Base-by-base conservation (phyloP, 2,113 vertebrate genomes). In the Colinus virginianus region DNA sequence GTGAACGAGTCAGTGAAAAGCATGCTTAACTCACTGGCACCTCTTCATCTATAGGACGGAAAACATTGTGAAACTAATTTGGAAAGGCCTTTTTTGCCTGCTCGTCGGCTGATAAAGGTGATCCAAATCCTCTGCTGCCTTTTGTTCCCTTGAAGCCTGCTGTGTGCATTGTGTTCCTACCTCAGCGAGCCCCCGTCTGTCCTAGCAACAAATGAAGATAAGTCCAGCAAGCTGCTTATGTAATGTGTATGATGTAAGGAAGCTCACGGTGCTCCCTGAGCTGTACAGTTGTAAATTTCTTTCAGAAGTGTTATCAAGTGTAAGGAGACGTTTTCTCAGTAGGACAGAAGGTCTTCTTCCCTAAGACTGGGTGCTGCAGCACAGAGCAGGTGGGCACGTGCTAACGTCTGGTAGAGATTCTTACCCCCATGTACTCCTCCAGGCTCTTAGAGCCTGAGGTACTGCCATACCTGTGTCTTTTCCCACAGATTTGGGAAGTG, bases 71-170 rank as follows among this genome's bases (percentile, higher is more conserved):
- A 51, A 72, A 36, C 36, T 34, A 4, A 30, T 87, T 74, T 22
- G 48, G 80, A 84, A 61, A 78, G 48, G 48, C 77, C 55, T 82
- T 82, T 89, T 82, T 84, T 68, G 81, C 16, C 84, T 21, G 10
- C 71, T 91, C 87, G 76, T 87, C 92, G 91, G 42, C 79, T 94
- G 87, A 92, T 89, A 55, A 3, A 42, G 72, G 67, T 68, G 59
- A 80, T 85, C 67, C 81, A 49, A 82, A 90, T 74, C 45, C 66
- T 62, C 59, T 4, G 25, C 82, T 94, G 92, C n/a, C 80, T 72
- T 87, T 62, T 21, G 78, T 51, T 92, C 66, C 36, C 55, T 90
- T 9, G 4, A 40, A 88, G 90, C 78, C 75, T 21, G 48, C 69
- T 82, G 75, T 14, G 80, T 45, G 66, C 75, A 84, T 55, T 17